Percentiles rank a stretch among this genome's conserved stretches.
Evolutionary conservation across 2,797 vertebrate genomes (phyloP).

Genomic region (Protonibea diacanthus): DNA sequence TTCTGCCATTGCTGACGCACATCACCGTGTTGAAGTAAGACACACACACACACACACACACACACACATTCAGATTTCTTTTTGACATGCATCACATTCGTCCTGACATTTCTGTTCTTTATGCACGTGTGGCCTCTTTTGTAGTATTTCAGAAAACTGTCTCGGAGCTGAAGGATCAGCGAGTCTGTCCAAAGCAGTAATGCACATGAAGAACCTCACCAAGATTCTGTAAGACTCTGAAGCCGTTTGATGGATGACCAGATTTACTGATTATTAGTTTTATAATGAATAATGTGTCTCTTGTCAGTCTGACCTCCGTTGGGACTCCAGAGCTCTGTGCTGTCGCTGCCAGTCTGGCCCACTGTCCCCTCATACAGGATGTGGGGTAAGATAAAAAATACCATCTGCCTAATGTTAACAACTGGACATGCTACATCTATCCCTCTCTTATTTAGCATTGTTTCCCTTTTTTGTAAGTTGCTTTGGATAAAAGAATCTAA

Average conservation of each 20-base stretch:
- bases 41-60: not conserved
- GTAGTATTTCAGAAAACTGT: constrained; percentile 89
- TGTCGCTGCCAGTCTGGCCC: constrained; percentile 76
- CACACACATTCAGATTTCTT: not conserved
- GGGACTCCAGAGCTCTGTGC: constrained; percentile 84
- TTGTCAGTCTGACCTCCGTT: constrained; percentile 80
- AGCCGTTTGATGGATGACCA: not conserved
- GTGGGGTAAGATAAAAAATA: constrained; percentile 82
- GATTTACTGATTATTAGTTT: not conserved
- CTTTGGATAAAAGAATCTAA: too few species aligned
- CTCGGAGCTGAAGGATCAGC: constrained; percentile 76
- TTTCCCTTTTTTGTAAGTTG: too few species aligned
- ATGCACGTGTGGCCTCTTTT: not conserved
- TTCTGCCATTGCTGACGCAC: constrained; percentile 75
- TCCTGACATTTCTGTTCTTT: not conserved
- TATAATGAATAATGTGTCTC: not conserved
- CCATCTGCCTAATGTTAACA: too few species aligned
- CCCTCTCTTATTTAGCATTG: too few species aligned
- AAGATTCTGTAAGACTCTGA: constrained; percentile 86
- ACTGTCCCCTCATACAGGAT: constrained; percentile 89
- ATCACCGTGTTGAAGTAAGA: constrained; percentile 89
- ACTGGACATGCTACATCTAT: too few species aligned
- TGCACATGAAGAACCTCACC: constrained; percentile 78
- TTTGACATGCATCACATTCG: not conserved
- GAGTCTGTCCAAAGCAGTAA: constrained; percentile 77